Evolutionary conservation across 1,140 invertebrate species (phyloP), one percentile per base, ranked within the genome.

Genomic region (Drosophila malerkotliana): DNA sequence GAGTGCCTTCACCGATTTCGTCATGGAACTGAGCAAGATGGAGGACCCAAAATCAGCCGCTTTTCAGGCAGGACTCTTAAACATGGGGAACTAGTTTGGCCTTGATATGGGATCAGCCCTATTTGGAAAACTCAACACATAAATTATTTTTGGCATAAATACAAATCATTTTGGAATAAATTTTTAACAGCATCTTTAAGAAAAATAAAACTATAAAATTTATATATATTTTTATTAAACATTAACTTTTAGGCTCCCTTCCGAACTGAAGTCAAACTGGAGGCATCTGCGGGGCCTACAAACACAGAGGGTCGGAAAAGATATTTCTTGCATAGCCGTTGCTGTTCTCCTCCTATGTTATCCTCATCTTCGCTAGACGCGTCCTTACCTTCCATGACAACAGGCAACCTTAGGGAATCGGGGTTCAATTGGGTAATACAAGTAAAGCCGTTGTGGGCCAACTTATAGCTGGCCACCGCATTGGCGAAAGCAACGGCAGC

Each of bases 391-490:
- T 12, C n/a, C 28, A n/a, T 9, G 4, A 3, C 0, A 0, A 44
- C 21, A 0, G 39, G 30, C 52, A 51, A 21, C 37, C 37, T 44
- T 1, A 30, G 5, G 3, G 60, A 44, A 3, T 32, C 45, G 1
- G 48, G 7, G 0, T 66, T 15, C 10, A 85, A 34, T 15, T 52
- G 34, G 2, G 18, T 12, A 9, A 87, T 28, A 4, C 77, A 68
- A 47, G 82, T 79, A 14, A 57, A 79, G 0, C 95, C 95, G n/a
- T 76, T 79, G 9, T 93, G 92, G n/a, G 93, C 93, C 77, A 95
- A 93, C 92, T 96, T 96, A 26, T 92, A 91, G 4, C 94, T 94
- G 32, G 95, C 94, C 47, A 95, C 90, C 51, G 80, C 87, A 73
- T 95, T 95, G 3, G 92, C 95, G 90, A 94, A 94, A 10, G 91